Base-by-base conservation (phyloP, 2,888 invertebrate species). In the Lasius fuliginosus region DNA sequence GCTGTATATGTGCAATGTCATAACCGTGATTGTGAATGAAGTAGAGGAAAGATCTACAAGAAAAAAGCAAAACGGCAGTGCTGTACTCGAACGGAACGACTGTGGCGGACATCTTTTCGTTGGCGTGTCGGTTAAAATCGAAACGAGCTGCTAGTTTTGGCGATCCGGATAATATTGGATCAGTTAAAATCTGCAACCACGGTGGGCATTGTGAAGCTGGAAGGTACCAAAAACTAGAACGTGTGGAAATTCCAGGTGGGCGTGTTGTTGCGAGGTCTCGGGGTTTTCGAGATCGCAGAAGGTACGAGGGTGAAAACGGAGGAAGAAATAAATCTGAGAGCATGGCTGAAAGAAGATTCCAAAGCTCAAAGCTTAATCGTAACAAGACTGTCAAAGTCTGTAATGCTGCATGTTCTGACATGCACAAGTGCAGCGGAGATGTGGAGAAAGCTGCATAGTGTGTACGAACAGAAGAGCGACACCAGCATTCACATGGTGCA, bases 181-280 rank as follows among this genome's bases (percentile, higher is more conserved):
- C 23, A 58, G 5, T 23, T 58, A 58, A 58, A 23, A 23, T 9
- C 36, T 36, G 36, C 40, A 40, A 58, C 23, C 4, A 11, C 56
- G 11, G 40, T 23, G 73, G 27, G 30, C n/a, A 27, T 40, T 5
- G 12, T 40, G 30, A 56, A 53, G 8, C 30, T 40, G 27, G 27
- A 40, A 18, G 40, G 42, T 3, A 36, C 62, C 9, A 33, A 33
- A 18, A 62, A 62, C 33, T 62, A 18, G 33, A 62, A 62, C 8
- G 62, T 62, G 3, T 62, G 33, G 62, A 62, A 62, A 62, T 62
- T 62, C 62, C 62, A 62, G 18, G 18, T 18, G 18, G 3, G 62
- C 8, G 18, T 62, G 1, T 3, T 62, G 8, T 8, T 62, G 62
- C 62, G 18, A 33, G 33, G 33, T 27, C 27, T 58, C 6, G 62